Conservation (phyloP, 2,797 vertebrate species). For the Nyctalus aviator region DNA sequence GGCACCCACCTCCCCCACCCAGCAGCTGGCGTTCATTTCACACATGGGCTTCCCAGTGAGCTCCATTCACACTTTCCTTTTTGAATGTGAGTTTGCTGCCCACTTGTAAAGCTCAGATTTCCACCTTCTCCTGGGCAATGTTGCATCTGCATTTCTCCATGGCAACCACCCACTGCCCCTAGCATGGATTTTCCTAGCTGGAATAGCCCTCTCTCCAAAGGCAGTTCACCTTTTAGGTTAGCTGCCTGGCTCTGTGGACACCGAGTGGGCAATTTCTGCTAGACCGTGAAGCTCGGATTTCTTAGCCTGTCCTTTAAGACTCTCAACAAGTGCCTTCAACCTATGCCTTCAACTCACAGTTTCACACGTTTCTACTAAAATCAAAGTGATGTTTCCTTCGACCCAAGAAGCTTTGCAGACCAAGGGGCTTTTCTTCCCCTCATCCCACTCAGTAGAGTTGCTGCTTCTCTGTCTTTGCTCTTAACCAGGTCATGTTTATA, state of each 20-base stretch:
- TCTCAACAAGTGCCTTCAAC: neutral
- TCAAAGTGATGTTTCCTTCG: neutral
- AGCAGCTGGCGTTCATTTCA: neutral
- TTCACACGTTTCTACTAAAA: neutral
- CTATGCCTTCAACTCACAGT: neutral
- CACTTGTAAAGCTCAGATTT: slow-evolving; percentile 57
- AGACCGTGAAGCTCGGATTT: neutral
- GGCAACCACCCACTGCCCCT: neutral
- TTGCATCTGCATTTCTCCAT: neutral
- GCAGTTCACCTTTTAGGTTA: neutral
- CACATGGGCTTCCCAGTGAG: slow-evolving; percentile 40
- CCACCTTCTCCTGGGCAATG: neutral
- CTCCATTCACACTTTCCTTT: slow-evolving; percentile 56
- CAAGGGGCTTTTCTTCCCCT: neutral
- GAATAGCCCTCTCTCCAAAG: neutral
- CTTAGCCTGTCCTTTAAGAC: neutral
- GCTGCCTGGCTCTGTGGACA: neutral
- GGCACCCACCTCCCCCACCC: too few species aligned
- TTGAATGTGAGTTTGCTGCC: slow-evolving; percentile 60
- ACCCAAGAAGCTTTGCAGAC: neutral
- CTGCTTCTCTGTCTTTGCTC: neutral
- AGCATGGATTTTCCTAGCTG: neutral
- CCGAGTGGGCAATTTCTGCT: neutral
- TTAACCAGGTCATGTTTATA: neutral
- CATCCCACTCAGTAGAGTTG: neutral